Base-by-base conservation (phyloP, 92 coral and sea anemone genomes). In the Isaurus tuberculatus region DNA sequence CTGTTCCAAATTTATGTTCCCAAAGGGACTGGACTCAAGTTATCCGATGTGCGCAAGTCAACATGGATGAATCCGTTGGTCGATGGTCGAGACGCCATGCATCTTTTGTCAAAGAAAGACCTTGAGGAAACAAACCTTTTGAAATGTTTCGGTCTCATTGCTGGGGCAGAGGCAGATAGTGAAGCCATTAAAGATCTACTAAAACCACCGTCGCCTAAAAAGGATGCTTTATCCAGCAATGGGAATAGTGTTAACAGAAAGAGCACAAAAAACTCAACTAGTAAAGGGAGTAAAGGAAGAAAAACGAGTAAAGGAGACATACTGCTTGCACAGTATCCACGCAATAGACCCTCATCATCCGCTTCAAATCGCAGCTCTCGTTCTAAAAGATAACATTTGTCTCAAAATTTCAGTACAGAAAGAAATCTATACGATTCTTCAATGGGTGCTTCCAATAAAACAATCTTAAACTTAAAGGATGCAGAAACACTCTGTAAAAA, bases 31-130 rank as follows among this genome's bases (percentile, higher is more conserved):
- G 97, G 95, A 19, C 86, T 97, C 70, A 83, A 89, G 36, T 87
- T 97, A 63, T 84, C 93, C n/a, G 97, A 94, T 72, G 97, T 97
- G 61, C 98, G 99, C 25, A 94, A 92, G 75, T 94, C 98, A 75
- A 97, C 99, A 17, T 97, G 99, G 99, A 75, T 94, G 73, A 97
- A 97, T 87, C 99, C 99, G 36, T 91, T 97, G 68, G 89, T 84
- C 63, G 94, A 97, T 43, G 99, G 99, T 2, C 88, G 88, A 27
- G 99, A 97, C 75, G 89, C 94, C 1, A 90, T 88, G 94, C 95
- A 97, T 64, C 85, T 91, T 14, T 91, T 97, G 10, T 94, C 97
- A 78, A 97, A 97, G 70, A 97, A 97, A 83, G 99, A 97, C 82
- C 88, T 97, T 65, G 91, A 97, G 65, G 88, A 86, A 72, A 97